Evolutionary conservation across 2,888 invertebrate genomes (phyloP).

Genomic region (Oxytorus armatus): DNA sequence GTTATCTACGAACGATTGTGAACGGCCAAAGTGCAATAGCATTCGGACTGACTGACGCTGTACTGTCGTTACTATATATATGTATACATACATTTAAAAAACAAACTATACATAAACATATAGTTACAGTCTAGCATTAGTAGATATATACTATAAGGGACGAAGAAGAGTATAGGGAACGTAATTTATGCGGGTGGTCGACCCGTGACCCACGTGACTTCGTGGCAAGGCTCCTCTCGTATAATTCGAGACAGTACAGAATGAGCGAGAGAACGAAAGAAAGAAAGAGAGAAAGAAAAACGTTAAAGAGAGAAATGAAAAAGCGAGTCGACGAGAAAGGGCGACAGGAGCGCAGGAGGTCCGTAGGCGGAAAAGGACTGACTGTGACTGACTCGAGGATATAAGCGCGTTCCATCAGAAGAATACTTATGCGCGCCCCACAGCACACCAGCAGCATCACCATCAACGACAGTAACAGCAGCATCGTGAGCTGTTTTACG

Average conservation of each 20-base stretch:
- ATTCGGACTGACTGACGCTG: slow-evolving; percentile 32
- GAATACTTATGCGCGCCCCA: slow-evolving; percentile 59
- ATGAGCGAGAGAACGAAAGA: slow-evolving; percentile 17
- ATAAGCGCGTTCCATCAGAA: slow-evolving; percentile 60
- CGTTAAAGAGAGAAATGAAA: slow-evolving; percentile 19
- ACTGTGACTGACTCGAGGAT: slow-evolving; percentile 58
- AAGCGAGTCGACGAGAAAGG: slow-evolving; percentile 58
- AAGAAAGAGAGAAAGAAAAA: slow-evolving; percentile 20
- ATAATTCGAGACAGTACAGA: slow-evolving; percentile 52
- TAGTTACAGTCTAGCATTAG: background rate
- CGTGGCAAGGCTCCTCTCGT: slow-evolving; percentile 63
- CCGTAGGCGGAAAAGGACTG: slow-evolving; percentile 68
- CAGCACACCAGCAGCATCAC: slow-evolving; percentile 47
- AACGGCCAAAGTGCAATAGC: slow-evolving; percentile 55
- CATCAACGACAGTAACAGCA: slow-evolving; percentile 44
- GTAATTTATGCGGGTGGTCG: slow-evolving; percentile 69
- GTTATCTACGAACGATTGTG: slow-evolving; percentile 63
- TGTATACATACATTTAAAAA: too few relatives aligned
- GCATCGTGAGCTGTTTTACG: slow-evolving; percentile 66
- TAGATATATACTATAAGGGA: slow-evolving; percentile 44
- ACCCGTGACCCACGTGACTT: slow-evolving; percentile 68
- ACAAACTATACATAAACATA: slow-evolving; percentile 17
- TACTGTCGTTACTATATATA: slow-evolving; percentile 25
- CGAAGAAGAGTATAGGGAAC: slow-evolving; percentile 40
- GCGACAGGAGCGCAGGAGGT: slow-evolving; percentile 65